These are phyloP conservation scores for Miltochrista miniata DNA, from an alignment of 2,888 invertebrate species.

Conservation along the genomic window DNA sequence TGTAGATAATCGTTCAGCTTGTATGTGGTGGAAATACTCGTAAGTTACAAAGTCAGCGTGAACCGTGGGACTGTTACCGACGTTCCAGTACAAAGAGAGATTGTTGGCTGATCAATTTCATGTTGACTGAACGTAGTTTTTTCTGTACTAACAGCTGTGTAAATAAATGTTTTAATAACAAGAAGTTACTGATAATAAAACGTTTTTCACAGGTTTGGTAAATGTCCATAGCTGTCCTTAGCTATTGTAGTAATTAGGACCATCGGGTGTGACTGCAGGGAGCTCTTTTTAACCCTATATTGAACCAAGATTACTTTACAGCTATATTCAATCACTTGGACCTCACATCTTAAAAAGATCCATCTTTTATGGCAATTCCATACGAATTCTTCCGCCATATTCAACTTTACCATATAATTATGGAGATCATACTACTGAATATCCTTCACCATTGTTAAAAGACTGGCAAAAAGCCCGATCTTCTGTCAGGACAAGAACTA, in stretches of 20 bases:
- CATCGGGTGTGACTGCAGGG: too few species aligned
- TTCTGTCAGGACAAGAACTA: constrained; percentile 15
- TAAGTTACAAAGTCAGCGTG: constrained; percentile 20
- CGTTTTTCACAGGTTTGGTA: too few species aligned
- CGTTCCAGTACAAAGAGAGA: constrained; percentile 12
- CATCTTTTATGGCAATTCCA: too few species aligned
- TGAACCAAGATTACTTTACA: too few species aligned
- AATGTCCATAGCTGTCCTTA: too few species aligned
- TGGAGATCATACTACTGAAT: neutral
- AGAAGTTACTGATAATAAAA: too few species aligned
- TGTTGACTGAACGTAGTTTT: constrained; percentile 1
- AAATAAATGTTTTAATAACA: constrained; percentile 2
- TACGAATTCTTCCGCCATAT: too few species aligned
- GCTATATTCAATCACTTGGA: too few species aligned
- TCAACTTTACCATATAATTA: too few species aligned
- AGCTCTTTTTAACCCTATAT: too few species aligned
- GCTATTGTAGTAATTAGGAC: too few species aligned
- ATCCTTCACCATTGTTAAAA: neutral
- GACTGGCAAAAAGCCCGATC: constrained; percentile 9
- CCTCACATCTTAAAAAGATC: too few species aligned
- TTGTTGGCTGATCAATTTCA: constrained; percentile 34
- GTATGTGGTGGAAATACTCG: constrained; percentile 41
- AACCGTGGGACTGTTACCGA: constrained; percentile 46
- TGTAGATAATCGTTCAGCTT: constrained; percentile 60
- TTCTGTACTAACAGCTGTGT: neutral